Percentiles rank a stretch among this genome's conserved stretches.
Evolutionary conservation across 1,140 invertebrate species (phyloP).

Genomic region (Lasioglossum albipes): DNA sequence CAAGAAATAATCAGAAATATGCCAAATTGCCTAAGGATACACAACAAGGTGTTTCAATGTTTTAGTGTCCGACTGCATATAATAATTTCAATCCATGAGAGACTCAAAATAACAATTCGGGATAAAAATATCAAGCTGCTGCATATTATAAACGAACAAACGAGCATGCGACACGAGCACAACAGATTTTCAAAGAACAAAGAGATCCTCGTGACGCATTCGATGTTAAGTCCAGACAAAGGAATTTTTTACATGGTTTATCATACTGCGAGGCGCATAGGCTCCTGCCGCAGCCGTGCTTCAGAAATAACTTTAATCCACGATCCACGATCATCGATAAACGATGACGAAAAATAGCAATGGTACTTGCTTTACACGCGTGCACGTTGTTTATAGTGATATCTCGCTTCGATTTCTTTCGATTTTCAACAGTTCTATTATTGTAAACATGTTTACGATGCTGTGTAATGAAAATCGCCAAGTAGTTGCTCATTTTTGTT

Average conservation of each 20-base stretch:
- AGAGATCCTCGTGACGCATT: background rate
- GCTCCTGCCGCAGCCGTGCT: background rate
- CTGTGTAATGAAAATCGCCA: background rate
- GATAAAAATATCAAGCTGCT: background rate
- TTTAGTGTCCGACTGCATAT: too few relatives aligned
- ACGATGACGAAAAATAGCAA: background rate
- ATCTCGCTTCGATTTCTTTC: background rate
- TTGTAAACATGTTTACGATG: constrained; percentile 19
- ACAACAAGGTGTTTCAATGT: too few relatives aligned
- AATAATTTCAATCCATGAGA: too few relatives aligned
- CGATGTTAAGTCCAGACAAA: constrained; percentile 27
- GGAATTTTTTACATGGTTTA: constrained; percentile 10
- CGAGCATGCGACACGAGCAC: background rate
- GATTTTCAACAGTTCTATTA: background rate
- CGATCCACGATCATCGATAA: constrained; percentile 6
- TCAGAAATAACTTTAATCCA: constrained; percentile 31
- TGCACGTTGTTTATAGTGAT: background rate
- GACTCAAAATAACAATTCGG: background rate
- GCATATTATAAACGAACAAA: too few relatives aligned
- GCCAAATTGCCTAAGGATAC: too few relatives aligned
- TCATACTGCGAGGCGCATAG: background rate
- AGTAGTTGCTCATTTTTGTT: background rate
- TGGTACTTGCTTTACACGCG: background rate
- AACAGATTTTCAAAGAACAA: constrained; percentile 7
- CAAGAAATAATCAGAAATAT: too few relatives aligned